Percentiles rank a stretch among this genome's conserved stretches.
These are phyloP conservation scores for Pachypsylla venusta DNA, from an alignment of 1,140 invertebrate species.

Conservation along the genomic window DNA sequence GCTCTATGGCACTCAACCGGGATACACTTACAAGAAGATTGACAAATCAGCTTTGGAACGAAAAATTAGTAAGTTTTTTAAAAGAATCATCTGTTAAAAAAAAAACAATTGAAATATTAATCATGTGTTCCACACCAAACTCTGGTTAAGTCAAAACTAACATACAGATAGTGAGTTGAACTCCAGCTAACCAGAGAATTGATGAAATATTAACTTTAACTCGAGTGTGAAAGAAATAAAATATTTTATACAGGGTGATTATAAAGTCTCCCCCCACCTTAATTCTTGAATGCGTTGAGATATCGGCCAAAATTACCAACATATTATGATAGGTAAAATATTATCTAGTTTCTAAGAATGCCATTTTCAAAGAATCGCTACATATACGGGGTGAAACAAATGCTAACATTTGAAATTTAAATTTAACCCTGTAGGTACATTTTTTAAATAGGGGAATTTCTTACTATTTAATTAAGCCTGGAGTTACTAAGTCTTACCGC, in stretches of 20 bases:
- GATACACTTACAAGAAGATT: slow-evolving; percentile 37
- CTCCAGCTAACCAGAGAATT: too few species aligned
- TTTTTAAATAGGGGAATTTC: background rate
- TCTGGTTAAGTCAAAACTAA: too few species aligned
- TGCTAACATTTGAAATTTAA: background rate
- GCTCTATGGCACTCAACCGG: slow-evolving; percentile 48
- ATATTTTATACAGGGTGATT: too few species aligned
- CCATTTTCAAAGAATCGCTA: background rate
- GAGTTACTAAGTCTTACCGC: background rate
- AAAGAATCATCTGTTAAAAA: too few species aligned
- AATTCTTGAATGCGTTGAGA: too few species aligned
- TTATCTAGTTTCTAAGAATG: background rate
- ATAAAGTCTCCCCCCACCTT: too few species aligned
- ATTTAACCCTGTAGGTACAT: background rate
- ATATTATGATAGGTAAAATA: background rate
- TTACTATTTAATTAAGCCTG: background rate
- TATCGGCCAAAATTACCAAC: too few species aligned
- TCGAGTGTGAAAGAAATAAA: too few species aligned
- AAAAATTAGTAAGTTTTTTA: slow-evolving; percentile 34
- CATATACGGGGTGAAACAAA: background rate
- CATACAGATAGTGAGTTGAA: too few species aligned
- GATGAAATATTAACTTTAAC: too few species aligned
- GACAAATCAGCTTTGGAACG: slow-evolving; percentile 41
- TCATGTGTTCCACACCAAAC: too few species aligned
- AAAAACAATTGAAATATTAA: too few species aligned